A percentile compares a stretch with the other conserved stretches of the same genome.
Conservation (phyloP, 2,888 invertebrate species). For the Hydrotaea diabolus region DNA sequence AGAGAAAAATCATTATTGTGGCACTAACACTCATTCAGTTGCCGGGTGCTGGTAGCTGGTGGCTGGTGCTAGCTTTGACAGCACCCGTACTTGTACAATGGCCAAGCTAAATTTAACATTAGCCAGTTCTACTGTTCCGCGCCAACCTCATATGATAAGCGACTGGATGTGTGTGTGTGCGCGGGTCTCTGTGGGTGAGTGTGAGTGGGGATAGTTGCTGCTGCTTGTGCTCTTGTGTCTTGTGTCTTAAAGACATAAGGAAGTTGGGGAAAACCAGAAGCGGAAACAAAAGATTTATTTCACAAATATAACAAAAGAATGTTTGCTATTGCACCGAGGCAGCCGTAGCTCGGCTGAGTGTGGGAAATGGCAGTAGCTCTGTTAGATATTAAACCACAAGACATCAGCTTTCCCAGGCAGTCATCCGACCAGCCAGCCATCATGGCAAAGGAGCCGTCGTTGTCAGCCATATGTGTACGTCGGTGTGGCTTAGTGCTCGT, state of each 20-base stretch:
- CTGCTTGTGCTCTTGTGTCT: slow-evolving; percentile 1
- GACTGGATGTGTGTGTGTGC: neutral
- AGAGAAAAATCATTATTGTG: slow-evolving; percentile 33
- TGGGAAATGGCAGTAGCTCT: neutral
- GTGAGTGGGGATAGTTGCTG: too few relatives aligned
- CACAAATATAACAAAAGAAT: slow-evolving; percentile 34
- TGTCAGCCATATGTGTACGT: neutral
- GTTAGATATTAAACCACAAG: slow-evolving; percentile 29
- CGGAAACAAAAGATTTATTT: slow-evolving; percentile 61
- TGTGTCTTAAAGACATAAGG: slow-evolving; percentile 21
- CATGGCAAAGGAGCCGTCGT: slow-evolving; percentile 6
- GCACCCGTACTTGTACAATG: neutral
- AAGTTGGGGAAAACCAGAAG: slow-evolving; percentile 39
- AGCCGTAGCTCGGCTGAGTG: neutral
- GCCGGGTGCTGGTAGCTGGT: neutral
- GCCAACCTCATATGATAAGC: neutral
- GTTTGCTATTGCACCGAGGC: slow-evolving; percentile 9
- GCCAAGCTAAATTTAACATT: slow-evolving; percentile 12
- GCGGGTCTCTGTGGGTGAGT: neutral
- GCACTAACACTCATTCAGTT: slow-evolving; percentile 27
- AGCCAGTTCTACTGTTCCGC: neutral
- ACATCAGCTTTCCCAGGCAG: slow-evolving; percentile 22
- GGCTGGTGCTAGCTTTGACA: neutral
- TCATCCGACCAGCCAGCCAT: slow-evolving; percentile 1
- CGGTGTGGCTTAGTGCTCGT: neutral